A percentile compares a stretch with the other conserved stretches of the same genome.
phyloP scores from a whole-genome alignment of 2,888 invertebrate species.

The Sesamia inferens region DNA sequence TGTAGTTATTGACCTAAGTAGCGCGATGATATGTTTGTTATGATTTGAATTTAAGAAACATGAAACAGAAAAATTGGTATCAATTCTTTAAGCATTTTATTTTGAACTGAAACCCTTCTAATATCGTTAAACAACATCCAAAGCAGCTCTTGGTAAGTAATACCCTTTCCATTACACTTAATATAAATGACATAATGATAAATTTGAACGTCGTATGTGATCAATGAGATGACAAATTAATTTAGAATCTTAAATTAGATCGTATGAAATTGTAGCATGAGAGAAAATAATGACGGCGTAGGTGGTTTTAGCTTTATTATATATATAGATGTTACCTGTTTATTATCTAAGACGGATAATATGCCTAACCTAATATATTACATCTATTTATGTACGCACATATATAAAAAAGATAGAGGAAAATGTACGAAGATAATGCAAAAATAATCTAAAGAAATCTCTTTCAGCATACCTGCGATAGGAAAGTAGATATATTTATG shows the following conservation, averaged over 20 bases:
- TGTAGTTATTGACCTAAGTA: too few species aligned
- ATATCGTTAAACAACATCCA: too few species aligned
- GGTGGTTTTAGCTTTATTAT: neutral
- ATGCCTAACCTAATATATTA: neutral
- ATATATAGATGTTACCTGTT: neutral
- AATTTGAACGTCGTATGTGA: slow-evolving; percentile 39
- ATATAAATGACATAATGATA: slow-evolving; percentile 40
- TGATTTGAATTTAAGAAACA: too few species aligned
- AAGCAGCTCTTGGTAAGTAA: too few species aligned
- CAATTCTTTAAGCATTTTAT: too few species aligned
- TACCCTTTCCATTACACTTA: slow-evolving; percentile 4
- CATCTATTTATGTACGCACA: too few species aligned
- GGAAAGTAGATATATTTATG: neutral
- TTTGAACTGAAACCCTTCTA: too few species aligned
- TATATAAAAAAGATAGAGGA: neutral
- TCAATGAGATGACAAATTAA: slow-evolving; percentile 35
- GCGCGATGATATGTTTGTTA: too few species aligned
- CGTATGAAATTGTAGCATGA: slow-evolving; percentile 1
- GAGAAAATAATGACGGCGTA: slow-evolving; percentile 16
- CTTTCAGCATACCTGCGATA: neutral
- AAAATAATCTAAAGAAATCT: neutral
- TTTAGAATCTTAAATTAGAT: slow-evolving; percentile 33
- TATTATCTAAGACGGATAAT: neutral
- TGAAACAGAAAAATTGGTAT: too few species aligned
- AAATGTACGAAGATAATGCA: neutral